Evolutionary conservation across 2,797 vertebrate species (phyloP).

Genomic region (Staurois parvus): DNA sequence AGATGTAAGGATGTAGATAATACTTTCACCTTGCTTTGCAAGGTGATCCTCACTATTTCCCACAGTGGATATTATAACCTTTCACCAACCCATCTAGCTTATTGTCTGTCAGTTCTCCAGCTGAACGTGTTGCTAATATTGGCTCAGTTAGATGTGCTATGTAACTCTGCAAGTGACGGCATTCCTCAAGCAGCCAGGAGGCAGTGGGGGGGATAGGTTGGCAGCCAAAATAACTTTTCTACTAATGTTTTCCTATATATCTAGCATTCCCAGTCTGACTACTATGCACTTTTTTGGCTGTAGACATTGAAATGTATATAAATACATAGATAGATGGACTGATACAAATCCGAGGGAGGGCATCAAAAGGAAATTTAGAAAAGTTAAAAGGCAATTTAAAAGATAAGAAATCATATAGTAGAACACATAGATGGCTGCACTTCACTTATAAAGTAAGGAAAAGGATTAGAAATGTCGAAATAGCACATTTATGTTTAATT

Average conservation of each 20-base stretch:
- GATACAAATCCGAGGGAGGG: not conserved
- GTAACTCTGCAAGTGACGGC: constrained; percentile 26
- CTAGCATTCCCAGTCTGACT: constrained; percentile 19
- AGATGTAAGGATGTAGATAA: constrained; percentile 50
- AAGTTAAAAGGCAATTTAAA: constrained; percentile 10
- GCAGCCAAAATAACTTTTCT: constrained; percentile 11
- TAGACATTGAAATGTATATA: constrained; percentile 13
- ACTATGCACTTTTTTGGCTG: not conserved
- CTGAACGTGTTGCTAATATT: not conserved
- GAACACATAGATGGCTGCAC: not conserved
- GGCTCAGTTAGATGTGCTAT: constrained; percentile 14
- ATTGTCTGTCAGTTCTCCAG: not conserved
- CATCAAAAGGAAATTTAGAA: constrained; percentile 23
- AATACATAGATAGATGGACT: constrained; percentile 19
- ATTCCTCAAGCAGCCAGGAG: constrained; percentile 9
- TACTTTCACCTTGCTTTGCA: not conserved
- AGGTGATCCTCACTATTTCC: constrained; percentile 5
- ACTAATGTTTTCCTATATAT: constrained; percentile 1
- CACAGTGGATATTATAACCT: constrained; percentile 6
- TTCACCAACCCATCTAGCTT: constrained; percentile 33
- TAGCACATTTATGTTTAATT: not conserved
- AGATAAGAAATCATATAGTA: constrained; percentile 7
- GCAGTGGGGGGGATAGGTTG: not conserved
- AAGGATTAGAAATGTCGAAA: not conserved
- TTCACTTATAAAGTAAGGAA: not conserved